These are phyloP conservation scores for Cistogaster globosa DNA, from an alignment of 2,888 invertebrate genomes.

Conservation along the genomic window DNA sequence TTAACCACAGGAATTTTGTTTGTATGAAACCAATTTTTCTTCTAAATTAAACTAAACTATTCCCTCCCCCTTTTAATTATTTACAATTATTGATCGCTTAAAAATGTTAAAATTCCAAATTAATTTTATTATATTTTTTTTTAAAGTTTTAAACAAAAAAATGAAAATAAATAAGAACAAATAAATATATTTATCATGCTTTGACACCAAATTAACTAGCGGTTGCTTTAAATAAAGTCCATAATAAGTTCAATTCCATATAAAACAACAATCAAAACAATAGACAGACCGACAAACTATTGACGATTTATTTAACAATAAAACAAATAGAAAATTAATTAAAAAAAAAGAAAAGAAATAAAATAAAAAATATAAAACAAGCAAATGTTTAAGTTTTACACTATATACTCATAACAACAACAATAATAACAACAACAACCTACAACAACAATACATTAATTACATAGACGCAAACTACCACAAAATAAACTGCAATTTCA, in stretches of 20 bases:
- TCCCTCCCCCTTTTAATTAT: neutral
- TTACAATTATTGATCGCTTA: neutral
- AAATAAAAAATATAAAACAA: too few species aligned
- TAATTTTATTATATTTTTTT: conserved; percentile 52
- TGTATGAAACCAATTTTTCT: neutral
- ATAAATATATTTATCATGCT: conserved; percentile 55
- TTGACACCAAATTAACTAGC: conserved; percentile 69
- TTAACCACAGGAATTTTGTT: neutral
- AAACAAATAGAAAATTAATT: conserved; percentile 46
- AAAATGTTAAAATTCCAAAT: neutral
- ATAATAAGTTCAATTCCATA: conserved; percentile 53
- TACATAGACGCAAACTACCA: conserved; percentile 46
- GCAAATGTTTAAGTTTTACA: conserved; percentile 42
- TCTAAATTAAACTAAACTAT: neutral
- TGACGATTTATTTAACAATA: conserved; percentile 56
- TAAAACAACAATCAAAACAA: conserved; percentile 58
- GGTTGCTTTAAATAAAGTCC: conserved; percentile 65
- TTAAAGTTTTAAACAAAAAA: conserved; percentile 46
- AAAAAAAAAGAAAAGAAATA: neutral
- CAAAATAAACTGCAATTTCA: conserved; percentile 63
- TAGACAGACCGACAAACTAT: conserved; percentile 58
- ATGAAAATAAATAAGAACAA: conserved; percentile 26
- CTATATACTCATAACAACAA: conserved; percentile 32
- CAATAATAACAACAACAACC: conserved; percentile 12
- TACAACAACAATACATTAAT: conserved; percentile 37